Base-by-base conservation (phyloP, 2,113 vertebrate genomes). In the Pollachius pollachius region DNA sequence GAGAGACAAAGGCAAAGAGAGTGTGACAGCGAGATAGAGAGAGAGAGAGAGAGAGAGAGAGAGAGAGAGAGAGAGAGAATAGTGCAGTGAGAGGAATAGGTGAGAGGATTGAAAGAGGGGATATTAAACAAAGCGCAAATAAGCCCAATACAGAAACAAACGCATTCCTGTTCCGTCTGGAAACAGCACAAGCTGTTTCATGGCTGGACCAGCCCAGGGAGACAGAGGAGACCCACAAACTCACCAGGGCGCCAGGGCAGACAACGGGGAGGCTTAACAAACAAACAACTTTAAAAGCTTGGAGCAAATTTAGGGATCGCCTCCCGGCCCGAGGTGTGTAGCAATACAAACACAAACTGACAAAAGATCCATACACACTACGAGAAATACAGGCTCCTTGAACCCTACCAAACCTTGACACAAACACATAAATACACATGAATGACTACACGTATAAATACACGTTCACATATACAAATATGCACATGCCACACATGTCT, bases 221-320 rank as follows among this genome's bases (percentile, higher is more conserved):
- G 74, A 76, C 70, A 73, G 64, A 64, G 64, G 70, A 78, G 68
- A 78, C 74, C 70, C 69, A 73, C 59, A 76, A 72, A 73, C 73
- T 25, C 0, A 48, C 57, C 64, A 65, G 65, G 59, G 15, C 68
- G 41, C 41, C 41, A 9, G 8, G 41, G 12, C 41, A 48, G 41
- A 48, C 41, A 48, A 48, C 41, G 8, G 12, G 41, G 41, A 48
- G 41, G 41, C 41, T 48, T 48, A 48, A 48, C 41, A 48, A 1
- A 48, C 41, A 48, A 13, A 48, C 41, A 48, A 13, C 41, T 48
- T 48, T 48, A 48, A 48, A 48, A 48, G 12, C 41, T 11, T 48
- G 41, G 8, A 9, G 41, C 9, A 48, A 9, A 48, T 48, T 48
- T 48, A 48, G 41, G 8, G 41, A 48, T 48, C 41, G 41, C 15